phyloP scores from a whole-genome alignment of 2,113 vertebrate species.

The Setophaga coronata region DNA sequence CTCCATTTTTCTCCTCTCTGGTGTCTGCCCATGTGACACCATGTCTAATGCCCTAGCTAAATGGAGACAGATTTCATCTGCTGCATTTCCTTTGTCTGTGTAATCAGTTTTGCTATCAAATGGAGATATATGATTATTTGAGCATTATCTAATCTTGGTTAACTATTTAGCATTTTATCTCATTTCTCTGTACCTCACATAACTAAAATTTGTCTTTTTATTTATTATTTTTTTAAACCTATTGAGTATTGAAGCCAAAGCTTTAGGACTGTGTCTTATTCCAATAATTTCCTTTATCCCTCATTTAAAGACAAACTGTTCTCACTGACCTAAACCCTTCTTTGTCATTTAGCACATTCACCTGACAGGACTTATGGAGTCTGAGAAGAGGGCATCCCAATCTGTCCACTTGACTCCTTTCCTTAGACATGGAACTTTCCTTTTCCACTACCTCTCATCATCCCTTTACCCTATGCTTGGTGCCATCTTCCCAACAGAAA shows the following conservation, averaged over 20 bases:
- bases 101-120: slow-evolving; percentile 9
- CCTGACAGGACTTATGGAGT: not conserved
- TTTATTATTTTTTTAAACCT: not conserved
- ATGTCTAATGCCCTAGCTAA: not conserved
- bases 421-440: not conserved
- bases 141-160: not conserved
- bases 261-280: not conserved
- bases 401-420: not conserved
- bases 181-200: not conserved
- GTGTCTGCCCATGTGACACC: not conserved
- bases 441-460: not conserved
- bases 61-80: slow-evolving; percentile 23
- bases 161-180: slow-evolving; percentile 28
- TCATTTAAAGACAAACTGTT: not conserved
- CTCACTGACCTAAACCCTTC: not conserved
- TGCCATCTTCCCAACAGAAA: not conserved
- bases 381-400: not conserved
- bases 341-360: not conserved
- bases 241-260: not conserved
- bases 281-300: not conserved
- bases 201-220: not conserved
- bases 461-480: not conserved
- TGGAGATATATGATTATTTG: not conserved
- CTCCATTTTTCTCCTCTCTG: not conserved
- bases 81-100: not conserved